Base-by-base conservation (phyloP, 2,888 invertebrate genomes). In the Diarsia dahlii region DNA sequence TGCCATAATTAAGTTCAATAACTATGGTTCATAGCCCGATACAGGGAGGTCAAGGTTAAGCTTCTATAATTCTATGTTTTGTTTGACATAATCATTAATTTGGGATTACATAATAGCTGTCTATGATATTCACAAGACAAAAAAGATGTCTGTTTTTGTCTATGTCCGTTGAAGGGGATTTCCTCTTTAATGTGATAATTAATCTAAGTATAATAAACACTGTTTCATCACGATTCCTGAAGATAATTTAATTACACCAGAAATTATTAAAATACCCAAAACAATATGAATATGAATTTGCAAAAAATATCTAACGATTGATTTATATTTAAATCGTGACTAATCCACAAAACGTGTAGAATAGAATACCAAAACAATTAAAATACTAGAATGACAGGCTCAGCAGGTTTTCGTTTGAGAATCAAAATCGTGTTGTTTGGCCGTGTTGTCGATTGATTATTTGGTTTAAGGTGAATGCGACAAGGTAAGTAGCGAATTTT, bases 1-100 rank as follows among this genome's bases (percentile, higher is more conserved):
- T 10, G 58, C 52, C 69, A 69, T 62, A 28, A 60, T 45, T 5
- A 28, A 63, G 54, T 58, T 45, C 20, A 66, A 23, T 34, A 34
- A 13, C 34, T 50, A 15, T 48, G 62, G 78, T 63, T 68, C 79
- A 60, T 15, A 63, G 58, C 28, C 15, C 78, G 23, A 28, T 23
- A 18, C 9, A 39, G 2, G 56, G 66, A 28, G 52, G 67, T 71
- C 71, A 80, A 64, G 63, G 80, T 23, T 5, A 23, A 23, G 1
- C n/a, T 52, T 39, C 28, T 10, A 20, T 34, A n/a, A 50, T 60
- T 58, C 48, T 18, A 13, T n/a, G 2, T 54, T 74, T 10, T 12
- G 8, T 34, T 39, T 2, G 20, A 70, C n/a, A 48, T 70, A 3
- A 45, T 28, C 8, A 54, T 28, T 72, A 54, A 46, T 34, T 72